A percentile compares a stretch with the other conserved stretches of the same genome.
phyloP scores from a whole-genome alignment of 1,140 invertebrate genomes.

The Araneus ventricosus region DNA sequence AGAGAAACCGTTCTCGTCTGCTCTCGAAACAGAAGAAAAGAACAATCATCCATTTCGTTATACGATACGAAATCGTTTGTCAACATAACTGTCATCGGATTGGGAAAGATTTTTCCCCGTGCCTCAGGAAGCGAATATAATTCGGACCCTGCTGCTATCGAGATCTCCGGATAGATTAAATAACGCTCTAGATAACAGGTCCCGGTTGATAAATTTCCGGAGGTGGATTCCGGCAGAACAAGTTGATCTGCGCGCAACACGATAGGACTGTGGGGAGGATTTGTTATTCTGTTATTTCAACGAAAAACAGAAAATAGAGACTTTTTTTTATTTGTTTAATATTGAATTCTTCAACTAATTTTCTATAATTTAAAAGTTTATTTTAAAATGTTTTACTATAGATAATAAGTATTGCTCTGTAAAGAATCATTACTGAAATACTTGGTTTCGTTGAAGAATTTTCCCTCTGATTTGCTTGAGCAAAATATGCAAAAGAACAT shows the following conservation, averaged over 20 bases:
- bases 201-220: not conserved
- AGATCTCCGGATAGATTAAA: slow-evolving; percentile 29
- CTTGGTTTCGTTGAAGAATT: too few species aligned
- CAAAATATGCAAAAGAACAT: too few species aligned
- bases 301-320: too few species aligned
- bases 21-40: slow-evolving; percentile 10
- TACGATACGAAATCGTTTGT: slow-evolving; percentile 58
- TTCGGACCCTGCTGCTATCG: not conserved
- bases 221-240: not conserved
- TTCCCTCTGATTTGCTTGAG: too few species aligned
- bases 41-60: slow-evolving; percentile 41
- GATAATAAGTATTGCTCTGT: too few species aligned
- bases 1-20: not conserved
- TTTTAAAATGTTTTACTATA: too few species aligned
- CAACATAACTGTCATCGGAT: slow-evolving; percentile 59
- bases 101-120: not conserved
- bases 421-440: too few species aligned
- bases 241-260: not conserved
- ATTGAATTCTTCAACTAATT: too few species aligned
- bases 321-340: too few species aligned
- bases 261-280: not conserved
- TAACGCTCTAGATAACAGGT: slow-evolving; percentile 41
- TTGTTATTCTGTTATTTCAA: too few species aligned
- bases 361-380: too few species aligned
- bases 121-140: not conserved